Evolutionary conservation across 2,888 invertebrate genomes (phyloP).

Genomic region (Frankliniella fusca): DNA sequence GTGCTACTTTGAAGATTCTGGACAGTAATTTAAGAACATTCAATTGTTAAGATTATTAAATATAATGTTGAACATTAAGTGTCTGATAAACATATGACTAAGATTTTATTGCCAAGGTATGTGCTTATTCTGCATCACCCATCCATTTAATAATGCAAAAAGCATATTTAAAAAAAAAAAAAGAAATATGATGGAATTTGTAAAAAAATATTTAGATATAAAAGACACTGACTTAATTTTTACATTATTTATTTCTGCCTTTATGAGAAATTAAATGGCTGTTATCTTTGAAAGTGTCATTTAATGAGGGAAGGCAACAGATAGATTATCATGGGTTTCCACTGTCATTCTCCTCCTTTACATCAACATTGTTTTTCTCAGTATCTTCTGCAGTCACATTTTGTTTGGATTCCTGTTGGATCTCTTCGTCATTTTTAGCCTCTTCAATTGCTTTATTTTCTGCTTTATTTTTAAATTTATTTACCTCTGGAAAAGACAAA

Average conservation of each 20-base stretch:
- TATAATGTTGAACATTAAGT: too few relatives aligned
- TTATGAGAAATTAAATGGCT: neutral
- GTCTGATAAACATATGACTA: neutral
- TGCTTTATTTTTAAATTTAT: slow-evolving; percentile 60
- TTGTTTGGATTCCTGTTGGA: neutral
- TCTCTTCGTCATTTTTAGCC: slow-evolving; percentile 3
- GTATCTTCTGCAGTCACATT: neutral
- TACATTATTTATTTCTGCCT: neutral
- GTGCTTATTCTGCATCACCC: neutral
- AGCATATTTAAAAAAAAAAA: neutral
- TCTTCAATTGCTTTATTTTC: slow-evolving; percentile 42
- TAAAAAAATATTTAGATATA: neutral
- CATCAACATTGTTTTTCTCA: neutral
- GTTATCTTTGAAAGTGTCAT: neutral
- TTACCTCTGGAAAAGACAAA: slow-evolving; percentile 54
- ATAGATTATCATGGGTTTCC: neutral
- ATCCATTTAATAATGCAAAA: neutral
- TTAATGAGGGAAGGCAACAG: neutral
- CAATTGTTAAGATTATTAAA: too few relatives aligned
- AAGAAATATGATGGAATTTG: neutral
- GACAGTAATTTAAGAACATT: too few relatives aligned
- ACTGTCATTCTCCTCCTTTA: neutral
- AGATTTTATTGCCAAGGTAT: neutral
- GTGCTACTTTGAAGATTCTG: too few relatives aligned
- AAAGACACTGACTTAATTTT: neutral